Base-by-base conservation (phyloP, 2,888 invertebrate species). In the Copidosoma aretas region DNA sequence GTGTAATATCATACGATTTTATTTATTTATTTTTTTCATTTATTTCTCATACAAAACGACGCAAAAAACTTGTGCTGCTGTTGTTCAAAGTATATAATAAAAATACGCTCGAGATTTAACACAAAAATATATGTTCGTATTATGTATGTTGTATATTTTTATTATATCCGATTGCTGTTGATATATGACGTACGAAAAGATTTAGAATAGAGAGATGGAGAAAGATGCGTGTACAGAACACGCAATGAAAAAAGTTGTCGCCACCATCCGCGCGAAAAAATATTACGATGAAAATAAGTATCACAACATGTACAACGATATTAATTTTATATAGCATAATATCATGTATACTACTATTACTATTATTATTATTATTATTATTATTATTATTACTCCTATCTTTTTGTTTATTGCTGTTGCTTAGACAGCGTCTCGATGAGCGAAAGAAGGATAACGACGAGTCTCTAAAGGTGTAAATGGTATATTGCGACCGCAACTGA, bases 11-110 rank as follows among this genome's bases (percentile, higher is more conserved):
- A 49, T 32, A 32, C 8, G 32, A 8, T 32, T 32, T 32, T 32
- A 5, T 49, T 49, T 49, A 4, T 49, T 49, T 49, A 5, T 49
- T 19, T 49, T 49, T 49, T 10, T 5, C 2, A 5, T 22, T 19
- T 19, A 53, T 56, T 32, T 56, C 10, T 73, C 60, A 51, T 65
- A 71, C 73, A 74, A 73, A 79, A 60, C 76, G 76, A 75, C 77
- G 72, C 74, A 74, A 73, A 75, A 69, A 72, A 68, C 72, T 73
- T 72, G 57, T 63, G 53, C 62, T 67, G n/a, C 41, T 46, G 43
- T 4, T 32, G 32, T 32, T 3, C 3, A 32, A 32, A 32, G 32
- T 46, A 46, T 46, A 46, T 8, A 8, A 43, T 64, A 64, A 57
- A 51, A 61, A 60, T 32, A 32, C 32, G 39, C 51, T 57, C 39